phyloP scores from a whole-genome alignment of 2,797 vertebrate genomes.

The Halcyon badia region DNA sequence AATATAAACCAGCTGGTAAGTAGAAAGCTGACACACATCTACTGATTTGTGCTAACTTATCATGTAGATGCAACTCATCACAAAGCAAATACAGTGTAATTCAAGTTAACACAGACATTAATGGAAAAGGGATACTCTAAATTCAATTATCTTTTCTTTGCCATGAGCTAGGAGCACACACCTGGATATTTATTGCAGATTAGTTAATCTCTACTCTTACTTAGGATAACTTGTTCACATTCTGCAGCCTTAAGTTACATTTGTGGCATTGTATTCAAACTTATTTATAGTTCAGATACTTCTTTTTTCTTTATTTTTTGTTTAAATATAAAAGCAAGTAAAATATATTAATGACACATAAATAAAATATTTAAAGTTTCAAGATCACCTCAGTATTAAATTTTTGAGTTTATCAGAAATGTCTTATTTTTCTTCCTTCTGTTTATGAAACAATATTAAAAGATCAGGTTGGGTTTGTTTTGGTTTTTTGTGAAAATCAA shows the following conservation, averaged over 20 bases:
- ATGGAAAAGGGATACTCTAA: neutral
- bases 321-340: neutral
- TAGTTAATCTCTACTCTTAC: neutral
- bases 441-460: neutral
- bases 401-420: neutral
- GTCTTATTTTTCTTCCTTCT: neutral
- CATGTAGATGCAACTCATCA: neutral
- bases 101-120: neutral
- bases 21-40: neutral
- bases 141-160: neutral
- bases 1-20: neutral
- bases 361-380: neutral
- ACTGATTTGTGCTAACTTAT: neutral
- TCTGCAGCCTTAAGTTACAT: neutral
- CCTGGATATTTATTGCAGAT: neutral
- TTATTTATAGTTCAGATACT: neutral
- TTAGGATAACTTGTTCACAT: neutral
- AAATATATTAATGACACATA: neutral
- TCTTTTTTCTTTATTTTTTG: rapidly evolving
- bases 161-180: neutral
- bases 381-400: neutral
- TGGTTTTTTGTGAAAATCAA: neutral
- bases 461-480: no score
- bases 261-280: neutral
- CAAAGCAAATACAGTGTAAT: neutral